Conservation (phyloP, 2,113 vertebrate genomes). For the Bambusicola thoracicus region DNA sequence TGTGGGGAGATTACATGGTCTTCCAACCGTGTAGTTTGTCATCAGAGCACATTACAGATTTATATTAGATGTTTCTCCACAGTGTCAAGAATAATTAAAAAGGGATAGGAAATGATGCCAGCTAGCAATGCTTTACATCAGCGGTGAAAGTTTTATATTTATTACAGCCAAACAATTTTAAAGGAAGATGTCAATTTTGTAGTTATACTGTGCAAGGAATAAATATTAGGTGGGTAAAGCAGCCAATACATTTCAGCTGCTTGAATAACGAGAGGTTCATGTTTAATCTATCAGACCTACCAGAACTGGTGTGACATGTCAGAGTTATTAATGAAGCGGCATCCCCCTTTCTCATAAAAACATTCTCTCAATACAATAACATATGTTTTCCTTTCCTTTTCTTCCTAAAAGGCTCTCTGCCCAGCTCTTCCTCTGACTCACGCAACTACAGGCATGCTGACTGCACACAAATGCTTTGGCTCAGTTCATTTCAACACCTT, state of each 20-base stretch:
- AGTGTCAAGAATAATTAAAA: conserved; percentile 99
- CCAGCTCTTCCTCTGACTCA: conserved; percentile 59
- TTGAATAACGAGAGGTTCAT: conserved; percentile 76
- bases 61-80: conserved; percentile 99
- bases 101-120: conserved; percentile 90
- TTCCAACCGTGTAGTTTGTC: conserved; percentile 99
- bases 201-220: conserved; percentile 77
- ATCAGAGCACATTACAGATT: conserved; percentile 99
- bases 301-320: conserved; percentile 71
- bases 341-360: conserved; percentile 74
- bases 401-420: conserved; percentile 58
- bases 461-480: neutral
- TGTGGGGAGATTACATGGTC: conserved; percentile 99
- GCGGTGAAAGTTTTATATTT: conserved; percentile 82
- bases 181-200: conserved; percentile 84
- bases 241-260: conserved; percentile 68
- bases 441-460: conserved; percentile 59
- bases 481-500: conserved; percentile 64
- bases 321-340: conserved; percentile 76
- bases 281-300: conserved; percentile 80
- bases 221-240: conserved; percentile 71
- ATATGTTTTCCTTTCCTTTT: conserved; percentile 75
- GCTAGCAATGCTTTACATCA: conserved; percentile 86
- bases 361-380: conserved; percentile 77
- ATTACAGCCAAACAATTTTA: conserved; percentile 82